Conservation (phyloP, 2,113 vertebrate species). For the Saguinus midas region DNA sequence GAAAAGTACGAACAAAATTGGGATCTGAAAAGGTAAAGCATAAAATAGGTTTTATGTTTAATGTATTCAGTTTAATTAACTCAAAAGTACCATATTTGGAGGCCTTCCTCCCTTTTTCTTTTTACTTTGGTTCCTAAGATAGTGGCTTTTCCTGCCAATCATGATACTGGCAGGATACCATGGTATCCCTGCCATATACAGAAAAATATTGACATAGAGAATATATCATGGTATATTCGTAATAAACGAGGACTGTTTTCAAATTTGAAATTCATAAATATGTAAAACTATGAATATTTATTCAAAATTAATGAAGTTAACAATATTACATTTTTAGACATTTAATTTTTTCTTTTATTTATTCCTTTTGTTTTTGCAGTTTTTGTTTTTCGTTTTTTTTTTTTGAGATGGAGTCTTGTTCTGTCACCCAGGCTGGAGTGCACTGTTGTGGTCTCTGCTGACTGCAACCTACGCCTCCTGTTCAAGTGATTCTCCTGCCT, state of each 20-base stretch:
- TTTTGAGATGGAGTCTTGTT: too few relatives aligned
- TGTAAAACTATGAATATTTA: not conserved
- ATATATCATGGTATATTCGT: not conserved
- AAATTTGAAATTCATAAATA: constrained; percentile 29
- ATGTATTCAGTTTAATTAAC: constrained; percentile 40
- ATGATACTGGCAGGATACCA: not conserved
- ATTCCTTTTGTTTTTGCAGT: not conserved
- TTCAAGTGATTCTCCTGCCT: too few relatives aligned
- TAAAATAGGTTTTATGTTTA: constrained; percentile 39
- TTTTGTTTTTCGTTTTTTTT: too few relatives aligned
- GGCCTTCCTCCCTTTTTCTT: not conserved
- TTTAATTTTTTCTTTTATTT: constrained; percentile 2
- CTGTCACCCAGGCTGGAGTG: too few relatives aligned
- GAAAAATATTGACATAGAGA: too few relatives aligned
- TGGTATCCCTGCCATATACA: too few relatives aligned
- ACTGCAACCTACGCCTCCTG: too few relatives aligned
- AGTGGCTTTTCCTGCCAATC: constrained; percentile 5
- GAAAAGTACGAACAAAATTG: constrained; percentile 98
- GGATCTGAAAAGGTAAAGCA: constrained; percentile 87
- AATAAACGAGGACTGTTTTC: not conserved
- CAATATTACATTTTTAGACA: constrained; percentile 24
- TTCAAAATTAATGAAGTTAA: constrained; percentile 32
- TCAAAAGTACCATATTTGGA: constrained; percentile 5
- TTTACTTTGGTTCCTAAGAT: not conserved
- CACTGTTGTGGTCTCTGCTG: too few relatives aligned